Evolutionary conservation across 2,113 vertebrate genomes (phyloP).

Genomic region (Aphelocoma coerulescens): DNA sequence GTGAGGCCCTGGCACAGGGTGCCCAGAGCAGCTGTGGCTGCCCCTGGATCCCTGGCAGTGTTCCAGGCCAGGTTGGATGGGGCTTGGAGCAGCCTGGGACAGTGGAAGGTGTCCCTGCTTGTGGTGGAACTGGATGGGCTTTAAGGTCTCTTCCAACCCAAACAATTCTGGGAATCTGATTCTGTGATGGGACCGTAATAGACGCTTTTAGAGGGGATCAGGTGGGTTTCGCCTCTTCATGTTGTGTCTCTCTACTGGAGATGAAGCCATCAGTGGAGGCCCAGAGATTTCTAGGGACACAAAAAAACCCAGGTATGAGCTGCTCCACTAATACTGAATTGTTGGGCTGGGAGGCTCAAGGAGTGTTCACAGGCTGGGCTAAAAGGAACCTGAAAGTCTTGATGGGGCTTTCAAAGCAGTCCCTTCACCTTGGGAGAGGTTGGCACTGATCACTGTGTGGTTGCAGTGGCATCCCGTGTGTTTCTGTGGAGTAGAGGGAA

Average conservation of each 20-base stretch:
- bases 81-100: fast-evolving
- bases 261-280: not conserved
- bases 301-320: not conserved
- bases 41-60: not conserved
- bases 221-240: not conserved
- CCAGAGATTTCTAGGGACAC: not conserved
- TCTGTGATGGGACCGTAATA: not conserved
- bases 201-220: not conserved
- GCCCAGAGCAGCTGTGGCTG: not conserved
- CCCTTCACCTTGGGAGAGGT: not conserved
- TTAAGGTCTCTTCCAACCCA: not conserved
- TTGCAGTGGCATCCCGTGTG: not conserved
- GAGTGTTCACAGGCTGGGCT: not conserved
- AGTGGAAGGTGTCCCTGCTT: not conserved
- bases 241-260: not conserved
- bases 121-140: not conserved
- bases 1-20: not conserved
- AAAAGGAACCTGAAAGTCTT: not conserved
- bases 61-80: fast-evolving
- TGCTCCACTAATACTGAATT: not conserved
- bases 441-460: not conserved
- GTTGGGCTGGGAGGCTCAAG: not conserved
- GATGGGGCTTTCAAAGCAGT: not conserved
- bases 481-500: not conserved
- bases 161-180: not conserved